Conservation (phyloP, 2,797 vertebrate species). For the Mormyrops attenuatus region DNA sequence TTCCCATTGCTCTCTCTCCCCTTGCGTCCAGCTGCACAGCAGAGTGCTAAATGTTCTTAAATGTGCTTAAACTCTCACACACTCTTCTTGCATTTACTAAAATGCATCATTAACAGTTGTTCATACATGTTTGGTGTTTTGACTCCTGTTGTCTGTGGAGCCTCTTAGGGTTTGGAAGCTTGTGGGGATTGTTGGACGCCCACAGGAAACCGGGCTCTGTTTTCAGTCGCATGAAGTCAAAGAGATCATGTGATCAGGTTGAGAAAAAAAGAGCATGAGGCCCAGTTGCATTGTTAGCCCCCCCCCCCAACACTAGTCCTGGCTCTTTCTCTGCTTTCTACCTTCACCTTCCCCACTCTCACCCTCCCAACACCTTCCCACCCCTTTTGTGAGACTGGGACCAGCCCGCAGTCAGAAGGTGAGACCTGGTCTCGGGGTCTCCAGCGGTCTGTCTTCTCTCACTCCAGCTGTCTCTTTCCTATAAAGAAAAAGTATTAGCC, state of each 20-base stretch:
- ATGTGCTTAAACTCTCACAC: background rate
- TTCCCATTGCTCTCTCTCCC: background rate
- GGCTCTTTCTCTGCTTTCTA: background rate
- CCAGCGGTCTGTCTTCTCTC: conserved; percentile 24
- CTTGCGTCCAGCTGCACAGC: background rate
- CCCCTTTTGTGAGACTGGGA: background rate
- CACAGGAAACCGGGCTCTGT: background rate
- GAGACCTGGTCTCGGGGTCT: conserved; percentile 2
- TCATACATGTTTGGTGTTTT: background rate
- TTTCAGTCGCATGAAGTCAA: background rate
- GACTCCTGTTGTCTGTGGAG: background rate
- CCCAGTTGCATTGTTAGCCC: background rate
- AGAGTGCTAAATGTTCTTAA: background rate
- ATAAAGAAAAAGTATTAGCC: conserved; percentile 27
- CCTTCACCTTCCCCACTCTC: background rate
- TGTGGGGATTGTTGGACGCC: background rate
- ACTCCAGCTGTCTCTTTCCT: conserved; percentile 28
- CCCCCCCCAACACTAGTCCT: background rate
- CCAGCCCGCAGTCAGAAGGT: background rate
- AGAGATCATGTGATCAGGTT: background rate
- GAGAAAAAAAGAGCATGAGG: background rate
- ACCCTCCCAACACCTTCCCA: background rate
- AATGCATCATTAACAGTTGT: background rate
- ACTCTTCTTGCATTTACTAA: background rate
- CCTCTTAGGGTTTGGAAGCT: background rate